These are phyloP conservation scores for Lagria hirta DNA, from an alignment of 2,888 invertebrate species.

Conservation along the genomic window DNA sequence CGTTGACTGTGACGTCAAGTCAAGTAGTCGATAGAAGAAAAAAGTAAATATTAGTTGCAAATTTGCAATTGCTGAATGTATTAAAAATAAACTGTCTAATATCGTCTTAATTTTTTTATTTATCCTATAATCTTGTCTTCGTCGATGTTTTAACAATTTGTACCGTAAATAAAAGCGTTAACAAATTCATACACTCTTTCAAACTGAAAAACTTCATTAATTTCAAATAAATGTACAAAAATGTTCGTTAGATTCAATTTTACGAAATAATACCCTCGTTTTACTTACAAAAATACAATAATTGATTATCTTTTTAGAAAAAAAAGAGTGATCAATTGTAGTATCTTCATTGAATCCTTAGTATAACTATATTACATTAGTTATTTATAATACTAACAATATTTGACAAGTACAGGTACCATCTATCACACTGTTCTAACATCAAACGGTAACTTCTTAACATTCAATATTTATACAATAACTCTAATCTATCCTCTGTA, in stretches of 20 bases:
- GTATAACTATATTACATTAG: conserved; percentile 13
- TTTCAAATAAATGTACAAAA: background rate
- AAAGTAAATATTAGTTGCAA: too few relatives aligned
- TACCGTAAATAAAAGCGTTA: conserved; percentile 19
- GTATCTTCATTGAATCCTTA: background rate
- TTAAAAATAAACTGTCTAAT: conserved; percentile 6
- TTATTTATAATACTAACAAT: conserved; percentile 29
- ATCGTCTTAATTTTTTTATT: conserved; percentile 7
- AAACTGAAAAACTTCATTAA: too few relatives aligned
- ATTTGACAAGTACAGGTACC: conserved; percentile 43
- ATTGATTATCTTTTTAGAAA: too few relatives aligned
- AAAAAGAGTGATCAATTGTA: conserved; percentile 2
- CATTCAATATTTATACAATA: conserved; percentile 30
- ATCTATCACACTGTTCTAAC: conserved; percentile 46
- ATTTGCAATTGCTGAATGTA: too few relatives aligned
- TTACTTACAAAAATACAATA: too few relatives aligned
- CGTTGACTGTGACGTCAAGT: too few relatives aligned
- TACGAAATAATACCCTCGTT: too few relatives aligned
- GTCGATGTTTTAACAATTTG: conserved; percentile 24
- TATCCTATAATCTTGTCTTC: conserved; percentile 13
- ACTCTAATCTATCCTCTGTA: conserved; percentile 4
- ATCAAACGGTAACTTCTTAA: conserved; percentile 41
- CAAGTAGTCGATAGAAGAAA: too few relatives aligned
- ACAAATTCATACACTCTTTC: background rate
- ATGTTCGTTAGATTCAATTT: background rate